Evolutionary conservation across 2,888 invertebrate species (phyloP).

Genomic region (Geophilus truncorum): DNA sequence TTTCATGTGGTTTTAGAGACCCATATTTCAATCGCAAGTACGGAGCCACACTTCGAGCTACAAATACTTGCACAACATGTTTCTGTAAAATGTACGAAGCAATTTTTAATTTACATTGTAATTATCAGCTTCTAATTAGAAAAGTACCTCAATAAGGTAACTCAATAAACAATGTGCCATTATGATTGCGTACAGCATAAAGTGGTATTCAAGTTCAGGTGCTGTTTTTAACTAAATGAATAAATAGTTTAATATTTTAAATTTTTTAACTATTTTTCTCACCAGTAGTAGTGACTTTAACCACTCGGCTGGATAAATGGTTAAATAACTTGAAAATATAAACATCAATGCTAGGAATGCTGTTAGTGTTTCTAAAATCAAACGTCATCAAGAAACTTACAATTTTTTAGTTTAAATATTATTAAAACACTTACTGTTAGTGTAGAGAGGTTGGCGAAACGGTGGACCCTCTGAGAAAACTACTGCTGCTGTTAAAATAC

Average conservation of each 20-base stretch:
- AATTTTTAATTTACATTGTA: not conserved
- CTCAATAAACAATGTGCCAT: not conserved
- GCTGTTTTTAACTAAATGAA: conserved; percentile 25
- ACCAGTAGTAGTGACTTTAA: not conserved
- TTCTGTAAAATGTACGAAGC: not conserved
- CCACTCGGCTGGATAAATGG: conserved; percentile 22
- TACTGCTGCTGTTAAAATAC: not conserved
- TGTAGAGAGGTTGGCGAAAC: not conserved
- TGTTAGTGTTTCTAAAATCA: conserved; percentile 9
- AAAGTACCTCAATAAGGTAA: conserved; percentile 7
- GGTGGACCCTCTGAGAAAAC: conserved; percentile 28
- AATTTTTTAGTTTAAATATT: no score
- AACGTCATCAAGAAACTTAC: no score
- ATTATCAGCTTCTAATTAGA: not conserved
- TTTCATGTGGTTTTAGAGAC: not conserved
- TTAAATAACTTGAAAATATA: not conserved
- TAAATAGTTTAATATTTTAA: not conserved
- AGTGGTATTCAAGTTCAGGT: not conserved
- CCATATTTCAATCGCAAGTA: not conserved
- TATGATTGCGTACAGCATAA: not conserved
- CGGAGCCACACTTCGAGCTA: not conserved
- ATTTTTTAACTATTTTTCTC: not conserved
- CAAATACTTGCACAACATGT: not conserved
- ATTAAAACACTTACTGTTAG: conserved; percentile 18
- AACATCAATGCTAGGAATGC: not conserved